A percentile compares a stretch with the other conserved stretches of the same genome.
These are phyloP conservation scores for Zonitis immaculata DNA, from an alignment of 2,888 invertebrate species.

Conservation along the genomic window DNA sequence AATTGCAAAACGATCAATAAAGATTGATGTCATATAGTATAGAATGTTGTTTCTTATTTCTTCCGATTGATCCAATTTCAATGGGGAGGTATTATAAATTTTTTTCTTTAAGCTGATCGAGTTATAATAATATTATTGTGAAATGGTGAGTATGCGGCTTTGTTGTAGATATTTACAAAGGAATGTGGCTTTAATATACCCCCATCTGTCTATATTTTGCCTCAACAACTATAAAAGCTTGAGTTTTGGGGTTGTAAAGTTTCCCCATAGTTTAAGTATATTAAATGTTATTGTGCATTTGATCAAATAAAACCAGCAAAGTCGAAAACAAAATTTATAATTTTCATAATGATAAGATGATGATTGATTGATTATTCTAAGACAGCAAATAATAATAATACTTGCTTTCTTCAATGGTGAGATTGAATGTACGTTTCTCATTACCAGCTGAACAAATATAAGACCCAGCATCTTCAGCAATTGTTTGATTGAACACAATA, in stretches of 20 bases:
- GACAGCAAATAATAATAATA: not conserved
- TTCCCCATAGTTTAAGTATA: conserved; percentile 17
- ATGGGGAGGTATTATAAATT: too few species aligned
- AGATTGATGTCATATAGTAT: not conserved
- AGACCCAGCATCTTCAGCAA: conserved; percentile 54
- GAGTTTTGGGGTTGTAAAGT: conserved; percentile 4
- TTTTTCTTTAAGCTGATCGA: too few species aligned
- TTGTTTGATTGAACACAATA: conserved; percentile 50
- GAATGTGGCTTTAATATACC: not conserved
- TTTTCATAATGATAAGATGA: too few species aligned
- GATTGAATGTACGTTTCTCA: conserved; percentile 32
- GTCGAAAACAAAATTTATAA: not conserved
- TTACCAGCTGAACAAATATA: conserved; percentile 55
- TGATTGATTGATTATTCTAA: not conserved
- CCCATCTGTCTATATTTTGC: not conserved
- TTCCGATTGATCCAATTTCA: too few species aligned
- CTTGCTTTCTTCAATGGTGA: conserved; percentile 37
- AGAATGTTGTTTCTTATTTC: too few species aligned
- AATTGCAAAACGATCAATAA: not conserved
- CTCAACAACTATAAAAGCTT: not conserved
- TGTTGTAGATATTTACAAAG: not conserved
- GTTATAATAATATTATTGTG: not conserved
- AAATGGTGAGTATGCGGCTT: not conserved
- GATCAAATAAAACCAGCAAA: conserved; percentile 1
- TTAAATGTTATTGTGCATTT: conserved; percentile 12